These are phyloP conservation scores for Pollimyrus isidori DNA, from an alignment of 2,113 vertebrate genomes.

Conservation along the genomic window DNA sequence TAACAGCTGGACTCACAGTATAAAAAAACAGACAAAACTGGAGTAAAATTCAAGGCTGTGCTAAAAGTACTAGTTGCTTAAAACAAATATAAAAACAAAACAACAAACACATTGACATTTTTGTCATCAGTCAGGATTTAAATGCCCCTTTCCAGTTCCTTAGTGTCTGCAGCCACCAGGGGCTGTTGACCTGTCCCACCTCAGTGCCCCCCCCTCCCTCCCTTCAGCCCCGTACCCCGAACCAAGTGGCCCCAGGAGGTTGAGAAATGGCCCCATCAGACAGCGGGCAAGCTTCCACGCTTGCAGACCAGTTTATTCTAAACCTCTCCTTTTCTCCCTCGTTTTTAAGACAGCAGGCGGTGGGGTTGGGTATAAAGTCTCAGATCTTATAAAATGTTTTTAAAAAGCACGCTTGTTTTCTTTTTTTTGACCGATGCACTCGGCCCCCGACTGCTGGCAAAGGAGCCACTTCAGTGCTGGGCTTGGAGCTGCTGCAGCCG, in stretches of 20 bases:
- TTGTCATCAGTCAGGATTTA: constrained; percentile 47
- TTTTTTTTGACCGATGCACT: not conserved
- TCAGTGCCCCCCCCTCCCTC: not conserved
- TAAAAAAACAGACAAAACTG: not conserved
- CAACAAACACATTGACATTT: constrained; percentile 61
- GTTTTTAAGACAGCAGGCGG: constrained; percentile 2
- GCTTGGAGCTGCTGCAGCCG: constrained; percentile 2
- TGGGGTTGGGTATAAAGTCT: constrained; percentile 3
- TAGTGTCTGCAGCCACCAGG: not conserved
- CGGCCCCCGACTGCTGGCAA: not conserved
- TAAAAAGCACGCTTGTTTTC: not conserved
- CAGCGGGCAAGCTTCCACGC: not conserved
- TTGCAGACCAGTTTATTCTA: not conserved
- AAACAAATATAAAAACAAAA: constrained; percentile 60
- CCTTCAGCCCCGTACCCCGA: not conserved
- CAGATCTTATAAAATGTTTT: constrained; percentile 1
- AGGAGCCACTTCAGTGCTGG: constrained; percentile 28
- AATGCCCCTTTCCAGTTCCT: constrained; percentile 15
- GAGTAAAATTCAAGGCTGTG: constrained; percentile 66
- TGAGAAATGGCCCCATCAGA: not conserved
- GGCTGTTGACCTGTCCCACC: not conserved
- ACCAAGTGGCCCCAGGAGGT: not conserved
- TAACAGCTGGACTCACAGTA: constrained; percentile 64
- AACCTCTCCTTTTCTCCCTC: not conserved
- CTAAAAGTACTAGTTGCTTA: constrained; percentile 67